Evolutionary conservation across 2,888 invertebrate species (phyloP).

Genomic region (Erebia aethiops): DNA sequence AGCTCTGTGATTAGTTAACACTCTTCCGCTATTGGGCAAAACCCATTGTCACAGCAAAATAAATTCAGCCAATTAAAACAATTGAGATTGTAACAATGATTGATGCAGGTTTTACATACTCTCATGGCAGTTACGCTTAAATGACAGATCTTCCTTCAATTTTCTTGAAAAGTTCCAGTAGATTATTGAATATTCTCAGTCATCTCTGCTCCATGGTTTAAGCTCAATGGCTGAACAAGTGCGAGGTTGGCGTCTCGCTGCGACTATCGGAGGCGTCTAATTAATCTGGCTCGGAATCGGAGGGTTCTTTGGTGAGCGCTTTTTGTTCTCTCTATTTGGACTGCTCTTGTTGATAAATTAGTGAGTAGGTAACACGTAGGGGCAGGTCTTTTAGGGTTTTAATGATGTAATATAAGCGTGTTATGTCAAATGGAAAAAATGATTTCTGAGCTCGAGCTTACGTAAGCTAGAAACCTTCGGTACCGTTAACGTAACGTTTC

Average conservation of each 20-base stretch:
- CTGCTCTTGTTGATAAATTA: constrained; percentile 39
- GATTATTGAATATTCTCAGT: not conserved
- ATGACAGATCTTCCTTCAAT: no score
- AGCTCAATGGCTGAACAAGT: constrained; percentile 27
- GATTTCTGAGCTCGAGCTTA: no score
- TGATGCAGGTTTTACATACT: no score
- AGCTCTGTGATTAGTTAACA: no score
- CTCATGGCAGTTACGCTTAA: no score
- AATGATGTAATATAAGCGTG: not conserved
- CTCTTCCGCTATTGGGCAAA: no score
- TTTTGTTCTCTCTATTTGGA: constrained; percentile 38
- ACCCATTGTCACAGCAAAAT: no score
- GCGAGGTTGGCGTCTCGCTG: constrained; percentile 48
- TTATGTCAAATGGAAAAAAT: not conserved
- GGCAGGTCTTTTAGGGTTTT: constrained; percentile 22
- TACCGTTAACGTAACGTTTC: no score
- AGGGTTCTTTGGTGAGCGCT: constrained; percentile 30
- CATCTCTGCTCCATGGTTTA: not conserved
- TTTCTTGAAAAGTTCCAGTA: not conserved
- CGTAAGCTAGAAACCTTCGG: no score
- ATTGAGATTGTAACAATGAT: no score
- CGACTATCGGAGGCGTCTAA: constrained; percentile 66
- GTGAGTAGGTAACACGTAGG: constrained; percentile 34
- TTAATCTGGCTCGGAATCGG: constrained; percentile 57
- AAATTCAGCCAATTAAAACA: no score